These are phyloP conservation scores for Zeus faber DNA, from an alignment of 2,113 vertebrate species.

Conservation along the genomic window DNA sequence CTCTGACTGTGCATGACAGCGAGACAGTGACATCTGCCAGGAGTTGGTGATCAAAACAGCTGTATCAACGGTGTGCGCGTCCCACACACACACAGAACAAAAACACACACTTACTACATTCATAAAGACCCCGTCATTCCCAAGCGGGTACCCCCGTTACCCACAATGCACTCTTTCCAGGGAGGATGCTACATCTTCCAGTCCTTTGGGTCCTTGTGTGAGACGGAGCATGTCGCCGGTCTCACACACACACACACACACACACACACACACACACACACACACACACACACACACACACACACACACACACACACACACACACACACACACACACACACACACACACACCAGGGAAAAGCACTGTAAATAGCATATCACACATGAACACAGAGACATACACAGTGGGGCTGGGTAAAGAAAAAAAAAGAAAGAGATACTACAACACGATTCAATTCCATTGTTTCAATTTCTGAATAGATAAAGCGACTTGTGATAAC, in stretches of 20 bases:
- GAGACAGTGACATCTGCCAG: neutral
- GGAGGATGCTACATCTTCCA: neutral
- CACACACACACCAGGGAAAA: neutral
- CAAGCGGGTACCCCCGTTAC: no score
- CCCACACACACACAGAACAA: neutral
- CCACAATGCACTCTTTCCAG: neutral
- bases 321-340: neutral
- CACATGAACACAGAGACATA: neutral
- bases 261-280: neutral
- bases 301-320: neutral
- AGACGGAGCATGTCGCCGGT: no score
- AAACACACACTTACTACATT: neutral
- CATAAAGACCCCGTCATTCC: neutral
- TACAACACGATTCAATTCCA: no score
- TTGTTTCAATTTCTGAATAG: no score
- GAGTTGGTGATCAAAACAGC: neutral
- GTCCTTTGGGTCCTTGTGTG: neutral
- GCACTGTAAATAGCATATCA: neutral
- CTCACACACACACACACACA: neutral
- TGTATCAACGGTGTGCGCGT: no score
- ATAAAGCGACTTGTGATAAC: no score
- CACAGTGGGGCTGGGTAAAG: no score
- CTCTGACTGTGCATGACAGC: neutral
- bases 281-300: neutral
- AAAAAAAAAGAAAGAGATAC: no score